These are phyloP conservation scores for Kradibia gibbosae DNA, from an alignment of 1,140 invertebrate genomes.

Conservation along the genomic window DNA sequence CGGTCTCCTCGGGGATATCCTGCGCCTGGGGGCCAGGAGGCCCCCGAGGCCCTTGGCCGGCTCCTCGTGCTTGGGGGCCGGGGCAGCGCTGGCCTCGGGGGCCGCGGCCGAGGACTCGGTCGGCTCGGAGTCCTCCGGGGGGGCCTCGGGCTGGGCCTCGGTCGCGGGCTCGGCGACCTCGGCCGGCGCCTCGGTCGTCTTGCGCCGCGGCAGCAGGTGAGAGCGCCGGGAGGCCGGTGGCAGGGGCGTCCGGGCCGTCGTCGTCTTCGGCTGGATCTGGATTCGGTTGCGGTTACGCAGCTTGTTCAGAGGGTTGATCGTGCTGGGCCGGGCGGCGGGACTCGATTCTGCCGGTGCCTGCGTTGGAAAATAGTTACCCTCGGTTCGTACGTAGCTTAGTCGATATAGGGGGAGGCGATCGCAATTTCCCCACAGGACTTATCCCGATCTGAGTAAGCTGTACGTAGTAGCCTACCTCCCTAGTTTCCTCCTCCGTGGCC, in stretches of 20 bases:
- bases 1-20: slow-evolving; percentile 74
- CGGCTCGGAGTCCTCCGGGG: slow-evolving; percentile 67
- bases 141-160: slow-evolving; percentile 51
- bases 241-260: slow-evolving; percentile 61
- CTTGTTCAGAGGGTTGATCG: slow-evolving; percentile 68
- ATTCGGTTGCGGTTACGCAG: slow-evolving; percentile 67
- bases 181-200: slow-evolving; percentile 63
- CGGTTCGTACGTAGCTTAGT: too few species aligned
- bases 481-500: slow-evolving; percentile 71
- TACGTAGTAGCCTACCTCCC: slow-evolving; percentile 62
- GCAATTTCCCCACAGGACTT: too few species aligned
- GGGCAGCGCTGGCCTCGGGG: slow-evolving; percentile 57
- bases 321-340: slow-evolving; percentile 61
- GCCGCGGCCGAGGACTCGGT: slow-evolving; percentile 64
- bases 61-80: slow-evolving; percentile 73
- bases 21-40: slow-evolving; percentile 75
- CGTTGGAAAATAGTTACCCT: neutral
- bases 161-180: slow-evolving; percentile 53
- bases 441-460: neutral
- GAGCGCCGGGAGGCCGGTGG: slow-evolving; percentile 61
- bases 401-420: too few species aligned
- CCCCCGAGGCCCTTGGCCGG: slow-evolving; percentile 74
- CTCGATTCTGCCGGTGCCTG: slow-evolving; percentile 69
- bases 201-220: slow-evolving; percentile 66
- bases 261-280: slow-evolving; percentile 68